Conservation (phyloP, 64 coral and sea anemone species). For the Stylophora pistillata region DNA sequence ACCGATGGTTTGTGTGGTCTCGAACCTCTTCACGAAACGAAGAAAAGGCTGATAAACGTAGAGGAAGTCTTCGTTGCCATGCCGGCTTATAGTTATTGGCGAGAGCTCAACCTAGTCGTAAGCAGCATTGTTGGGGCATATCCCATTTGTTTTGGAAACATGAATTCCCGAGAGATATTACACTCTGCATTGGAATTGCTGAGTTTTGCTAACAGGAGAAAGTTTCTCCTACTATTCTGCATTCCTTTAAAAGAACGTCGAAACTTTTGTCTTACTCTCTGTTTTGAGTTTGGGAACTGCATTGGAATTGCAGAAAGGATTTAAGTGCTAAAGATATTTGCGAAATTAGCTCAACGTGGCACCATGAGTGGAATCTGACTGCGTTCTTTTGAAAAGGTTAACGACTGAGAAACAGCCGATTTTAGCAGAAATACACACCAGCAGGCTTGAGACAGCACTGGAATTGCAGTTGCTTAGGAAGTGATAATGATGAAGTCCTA, state of each 20-base stretch:
- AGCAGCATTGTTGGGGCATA: no score
- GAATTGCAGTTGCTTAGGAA: neutral
- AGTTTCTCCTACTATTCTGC: neutral
- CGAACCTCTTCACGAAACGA: neutral
- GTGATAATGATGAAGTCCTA: neutral
- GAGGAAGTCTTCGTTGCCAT: no score
- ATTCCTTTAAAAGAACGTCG: neutral
- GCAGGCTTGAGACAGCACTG: neutral
- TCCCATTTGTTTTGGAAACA: no score
- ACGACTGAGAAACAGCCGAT: neutral
- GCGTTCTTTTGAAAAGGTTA: neutral
- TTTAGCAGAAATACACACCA: neutral
- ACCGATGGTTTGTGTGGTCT: neutral
- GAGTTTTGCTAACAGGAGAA: no score
- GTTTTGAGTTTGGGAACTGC: neutral
- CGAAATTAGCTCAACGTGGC: neutral
- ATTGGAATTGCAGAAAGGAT: conserved; percentile 28
- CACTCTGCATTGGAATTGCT: conserved; percentile 37
- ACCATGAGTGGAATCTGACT: neutral
- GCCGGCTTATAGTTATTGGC: no score
- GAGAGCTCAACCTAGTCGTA: no score
- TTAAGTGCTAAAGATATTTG: no score
- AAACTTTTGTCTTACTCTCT: neutral
- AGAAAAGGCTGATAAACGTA: no score
- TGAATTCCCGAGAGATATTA: neutral